Percentiles rank a stretch among this genome's conserved stretches.
phyloP scores from a whole-genome alignment of 2,888 invertebrate species.

The Melieria picta region DNA sequence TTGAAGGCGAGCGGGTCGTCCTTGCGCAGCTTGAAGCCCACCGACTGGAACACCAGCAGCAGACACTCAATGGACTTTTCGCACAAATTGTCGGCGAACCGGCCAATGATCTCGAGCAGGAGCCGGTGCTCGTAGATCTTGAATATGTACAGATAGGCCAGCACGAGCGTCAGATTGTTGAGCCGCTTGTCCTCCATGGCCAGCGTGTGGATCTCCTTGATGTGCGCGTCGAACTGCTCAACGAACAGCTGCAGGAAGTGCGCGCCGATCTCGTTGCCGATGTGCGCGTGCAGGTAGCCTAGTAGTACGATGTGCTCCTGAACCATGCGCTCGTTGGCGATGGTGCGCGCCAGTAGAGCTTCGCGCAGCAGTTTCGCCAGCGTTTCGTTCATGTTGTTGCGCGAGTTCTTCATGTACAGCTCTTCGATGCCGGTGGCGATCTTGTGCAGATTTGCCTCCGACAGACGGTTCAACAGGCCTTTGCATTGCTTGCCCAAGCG shows the following conservation, averaged over 20 bases:
- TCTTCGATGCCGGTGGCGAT: slow-evolving; percentile 82
- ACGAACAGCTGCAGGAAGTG: slow-evolving; percentile 83
- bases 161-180: slow-evolving; percentile 81
- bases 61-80: slow-evolving; percentile 90
- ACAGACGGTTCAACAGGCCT: slow-evolving; percentile 84
- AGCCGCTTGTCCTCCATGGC: slow-evolving; percentile 79
- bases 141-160: slow-evolving; percentile 88
- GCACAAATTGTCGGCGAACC: slow-evolving; percentile 70
- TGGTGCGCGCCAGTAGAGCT: slow-evolving; percentile 72
- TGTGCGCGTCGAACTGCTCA: slow-evolving; percentile 73
- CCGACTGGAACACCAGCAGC: slow-evolving; percentile 77
- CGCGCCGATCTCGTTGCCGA: slow-evolving; percentile 91
- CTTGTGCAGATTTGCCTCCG: slow-evolving; percentile 88
- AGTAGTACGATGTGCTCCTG: slow-evolving; percentile 87
- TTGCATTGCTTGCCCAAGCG: slow-evolving; percentile 84
- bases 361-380: slow-evolving; percentile 77
- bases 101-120: slow-evolving; percentile 81
- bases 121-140: slow-evolving; percentile 83
- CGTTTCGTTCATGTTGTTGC: slow-evolving; percentile 84
- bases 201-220: slow-evolving; percentile 63
- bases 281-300: slow-evolving; percentile 86
- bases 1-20: slow-evolving; percentile 86
- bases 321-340: slow-evolving; percentile 79
- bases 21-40: slow-evolving; percentile 87
- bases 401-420: slow-evolving; percentile 80